Evolutionary conservation across 2,113 vertebrate species (phyloP).

Genomic region (Brevimyrus niger): DNA sequence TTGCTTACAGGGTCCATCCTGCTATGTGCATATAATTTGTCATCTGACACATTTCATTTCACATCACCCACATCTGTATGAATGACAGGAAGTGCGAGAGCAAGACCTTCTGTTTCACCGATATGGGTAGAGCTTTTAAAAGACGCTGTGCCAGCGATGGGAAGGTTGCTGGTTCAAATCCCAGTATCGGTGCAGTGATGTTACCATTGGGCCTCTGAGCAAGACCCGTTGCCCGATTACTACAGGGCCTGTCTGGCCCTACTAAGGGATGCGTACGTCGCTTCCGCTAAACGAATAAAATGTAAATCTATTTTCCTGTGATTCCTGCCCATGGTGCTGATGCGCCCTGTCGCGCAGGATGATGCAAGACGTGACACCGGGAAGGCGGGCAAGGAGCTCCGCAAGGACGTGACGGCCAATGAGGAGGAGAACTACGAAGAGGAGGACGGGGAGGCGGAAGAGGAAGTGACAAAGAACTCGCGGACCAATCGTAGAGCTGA

Average conservation of each 20-base stretch:
- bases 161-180: not conserved
- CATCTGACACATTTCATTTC: not conserved
- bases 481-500: conserved; percentile 70
- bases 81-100: not conserved
- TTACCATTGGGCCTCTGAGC: not conserved
- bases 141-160: not conserved
- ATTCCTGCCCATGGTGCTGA: not conserved
- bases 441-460: conserved; percentile 76
- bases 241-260: not conserved
- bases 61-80: not conserved
- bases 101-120: not conserved
- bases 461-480: conserved; percentile 52
- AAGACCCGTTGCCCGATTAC: not conserved
- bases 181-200: not conserved
- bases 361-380: conserved; percentile 46
- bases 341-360: conserved; percentile 38
- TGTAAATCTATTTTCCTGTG: not conserved
- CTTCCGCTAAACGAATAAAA: not conserved
- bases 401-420: conserved; percentile 43
- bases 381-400: conserved; percentile 54
- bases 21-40: not conserved
- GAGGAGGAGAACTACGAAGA: conserved; percentile 82
- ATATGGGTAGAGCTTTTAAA: not conserved
- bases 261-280: not conserved
- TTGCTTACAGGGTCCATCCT: not conserved